These are phyloP conservation scores for Drosophila erecta DNA, from an alignment of 1,140 invertebrate species.

Conservation along the genomic window DNA sequence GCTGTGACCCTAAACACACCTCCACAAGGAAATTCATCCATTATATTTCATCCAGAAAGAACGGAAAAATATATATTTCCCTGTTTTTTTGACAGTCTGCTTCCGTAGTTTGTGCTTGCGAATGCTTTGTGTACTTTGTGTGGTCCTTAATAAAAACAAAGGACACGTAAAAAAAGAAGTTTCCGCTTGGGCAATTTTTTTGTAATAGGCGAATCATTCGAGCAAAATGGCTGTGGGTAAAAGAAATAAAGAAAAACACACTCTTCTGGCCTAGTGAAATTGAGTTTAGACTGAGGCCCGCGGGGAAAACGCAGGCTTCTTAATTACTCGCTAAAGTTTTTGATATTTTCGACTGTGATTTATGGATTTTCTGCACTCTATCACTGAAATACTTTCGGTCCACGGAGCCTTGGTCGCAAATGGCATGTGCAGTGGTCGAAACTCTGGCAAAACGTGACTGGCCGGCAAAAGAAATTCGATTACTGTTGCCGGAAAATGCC, in stretches of 20 bases:
- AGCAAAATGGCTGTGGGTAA: constrained; percentile 8
- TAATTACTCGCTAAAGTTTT: constrained; percentile 59
- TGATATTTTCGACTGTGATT: constrained; percentile 49
- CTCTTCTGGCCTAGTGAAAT: constrained; percentile 34
- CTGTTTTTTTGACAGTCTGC: constrained; percentile 21
- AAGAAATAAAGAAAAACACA: neutral
- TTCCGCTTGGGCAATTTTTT: constrained; percentile 26
- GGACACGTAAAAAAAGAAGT: constrained; percentile 25
- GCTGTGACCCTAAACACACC: constrained; percentile 1
- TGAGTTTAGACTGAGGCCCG: constrained; percentile 2
- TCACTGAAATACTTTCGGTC: constrained; percentile 27
- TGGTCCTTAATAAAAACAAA: constrained; percentile 44
- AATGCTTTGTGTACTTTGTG: constrained; percentile 46
- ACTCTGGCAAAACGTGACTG: constrained; percentile 39
- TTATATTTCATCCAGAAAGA: constrained; percentile 9
- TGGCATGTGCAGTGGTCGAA: constrained; percentile 18
- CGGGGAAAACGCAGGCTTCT: constrained; percentile 25
- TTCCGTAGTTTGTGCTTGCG: constrained; percentile 25
- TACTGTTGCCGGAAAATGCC: constrained; percentile 10
- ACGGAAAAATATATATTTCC: constrained; percentile 19
- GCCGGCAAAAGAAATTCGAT: constrained; percentile 33
- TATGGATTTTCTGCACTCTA: constrained; percentile 22
- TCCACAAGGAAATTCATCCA: constrained; percentile 1
- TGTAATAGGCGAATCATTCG: constrained; percentile 18
- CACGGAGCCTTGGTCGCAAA: constrained; percentile 9